Base-by-base conservation (phyloP, 2,113 vertebrate species). In the Lophius piscatorius region DNA sequence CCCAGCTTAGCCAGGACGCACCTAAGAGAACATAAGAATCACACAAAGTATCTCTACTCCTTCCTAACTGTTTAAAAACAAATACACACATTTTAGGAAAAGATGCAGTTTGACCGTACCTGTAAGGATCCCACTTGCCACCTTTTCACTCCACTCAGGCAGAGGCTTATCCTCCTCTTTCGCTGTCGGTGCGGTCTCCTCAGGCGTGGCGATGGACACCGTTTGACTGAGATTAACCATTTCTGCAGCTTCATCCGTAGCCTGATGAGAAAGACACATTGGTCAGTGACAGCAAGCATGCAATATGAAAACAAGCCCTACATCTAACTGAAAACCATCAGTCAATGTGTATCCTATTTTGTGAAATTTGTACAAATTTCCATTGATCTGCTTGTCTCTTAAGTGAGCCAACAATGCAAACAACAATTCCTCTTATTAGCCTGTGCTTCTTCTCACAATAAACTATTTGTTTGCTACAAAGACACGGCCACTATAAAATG, bases 1-100 rank as follows among this genome's bases (percentile, higher is more conserved):
- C 95, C 95, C 95, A 97, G 84, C 95, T 99, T 63, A 99, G 84
- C 98, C 96, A 99, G 42, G 96, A 97, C 5, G 98, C 97, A 77
- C 97, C 97, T 99, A 80, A 67, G n/a, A 39, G 36, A 63, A 82
- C 68, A 76, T 16, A 9, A 35, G 29, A 64, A 55, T 62, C 18
- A 40, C 1, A 21, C 1, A 33, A 18, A 18, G 11, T 24, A 1
- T 17, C 2, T 2, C 8, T 2, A 13, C 14, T 4, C 21, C 57
- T 28, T 47, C 31, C 42, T 39, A 17, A 20, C 4, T 23, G 11
- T 14, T 6, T 11, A 54, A 35, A 28, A 44, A 54, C 6, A 20
- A 17, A n/a, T 17, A 21, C n/a, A 26, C 6, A 49, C 13, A 20
- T 50, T 41, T n/a, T 1, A 5, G 12, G 4, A 16, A 21, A 63